Conservation (phyloP, 37 sponge, comb jelly and placozoan genomes). For the Theonella swinhoei region DNA sequence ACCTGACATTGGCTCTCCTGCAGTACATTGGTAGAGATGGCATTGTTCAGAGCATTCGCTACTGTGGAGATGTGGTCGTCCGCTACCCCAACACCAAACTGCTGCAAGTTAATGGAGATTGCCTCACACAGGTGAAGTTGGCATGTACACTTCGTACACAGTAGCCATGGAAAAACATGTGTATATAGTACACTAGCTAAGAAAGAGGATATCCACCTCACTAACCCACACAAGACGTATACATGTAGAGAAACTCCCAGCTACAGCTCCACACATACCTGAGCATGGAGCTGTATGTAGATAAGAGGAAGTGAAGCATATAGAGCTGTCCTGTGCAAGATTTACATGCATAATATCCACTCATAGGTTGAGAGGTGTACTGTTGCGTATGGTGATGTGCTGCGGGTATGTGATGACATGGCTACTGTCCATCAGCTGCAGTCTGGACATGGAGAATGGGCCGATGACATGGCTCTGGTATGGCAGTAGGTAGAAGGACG, state of each 20-base stretch:
- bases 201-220: too few species aligned
- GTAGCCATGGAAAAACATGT: too few species aligned
- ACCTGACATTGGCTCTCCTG: neutral
- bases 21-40: slow-evolving; percentile 34
- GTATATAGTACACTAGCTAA: too few species aligned
- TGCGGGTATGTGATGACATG: slow-evolving; percentile 82
- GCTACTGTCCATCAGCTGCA: slow-evolving; percentile 72
- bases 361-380: slow-evolving; percentile 32
- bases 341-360: too few species aligned
- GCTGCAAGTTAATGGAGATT: neutral
- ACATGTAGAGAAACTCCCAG: too few species aligned
- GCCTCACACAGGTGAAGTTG: slow-evolving; percentile 31
- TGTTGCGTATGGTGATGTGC: slow-evolving; percentile 69
- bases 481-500: too few species aligned
- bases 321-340: too few species aligned
- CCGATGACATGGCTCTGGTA: slow-evolving; percentile 89
- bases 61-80: slow-evolving; percentile 19
- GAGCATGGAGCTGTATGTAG: too few species aligned
- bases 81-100: slow-evolving; percentile 25
- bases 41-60: slow-evolving; percentile 4
- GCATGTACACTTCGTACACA: too few species aligned
- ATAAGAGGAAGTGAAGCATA: too few species aligned
- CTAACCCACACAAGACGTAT: too few species aligned
- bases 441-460: slow-evolving; percentile 90
- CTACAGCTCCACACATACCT: too few species aligned